phyloP scores from a whole-genome alignment of 2,113 vertebrate species.

The Zootoca vivipara region DNA sequence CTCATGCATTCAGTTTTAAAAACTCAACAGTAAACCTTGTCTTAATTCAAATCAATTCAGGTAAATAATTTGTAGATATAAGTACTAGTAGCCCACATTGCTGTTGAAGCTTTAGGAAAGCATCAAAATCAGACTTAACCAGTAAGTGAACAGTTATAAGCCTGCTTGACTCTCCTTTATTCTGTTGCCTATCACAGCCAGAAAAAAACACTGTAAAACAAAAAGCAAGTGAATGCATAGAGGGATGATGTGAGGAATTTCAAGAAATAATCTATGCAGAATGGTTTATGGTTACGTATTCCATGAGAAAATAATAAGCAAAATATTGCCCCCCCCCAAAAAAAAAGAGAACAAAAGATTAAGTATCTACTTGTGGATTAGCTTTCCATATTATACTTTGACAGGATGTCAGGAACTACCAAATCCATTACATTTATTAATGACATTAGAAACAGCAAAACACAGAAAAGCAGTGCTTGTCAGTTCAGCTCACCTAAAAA shows the following conservation, averaged over 20 bases:
- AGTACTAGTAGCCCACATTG: neutral
- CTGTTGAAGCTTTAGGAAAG: neutral
- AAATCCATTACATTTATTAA: conserved; percentile 3
- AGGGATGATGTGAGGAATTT: neutral
- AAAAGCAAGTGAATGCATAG: neutral
- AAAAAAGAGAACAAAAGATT: neutral
- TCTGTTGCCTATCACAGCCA: neutral
- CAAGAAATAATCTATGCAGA: conserved; percentile 6
- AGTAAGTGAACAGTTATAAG: neutral
- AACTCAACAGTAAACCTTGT: neutral
- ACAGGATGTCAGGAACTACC: neutral
- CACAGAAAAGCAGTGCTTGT: neutral
- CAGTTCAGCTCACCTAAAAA: conserved; percentile 10
- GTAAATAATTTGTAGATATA: neutral
- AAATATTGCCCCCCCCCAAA: neutral
- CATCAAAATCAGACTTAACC: neutral
- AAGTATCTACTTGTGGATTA: neutral
- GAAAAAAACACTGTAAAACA: neutral
- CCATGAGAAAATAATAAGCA: neutral
- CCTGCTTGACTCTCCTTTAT: neutral
- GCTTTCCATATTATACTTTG: neutral
- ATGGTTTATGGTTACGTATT: neutral
- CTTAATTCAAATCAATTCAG: neutral
- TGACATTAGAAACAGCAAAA: conserved; percentile 19
- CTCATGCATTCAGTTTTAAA: neutral